Base-by-base conservation (phyloP, 2,113 vertebrate species). In the Syrrhaptes paradoxus region DNA sequence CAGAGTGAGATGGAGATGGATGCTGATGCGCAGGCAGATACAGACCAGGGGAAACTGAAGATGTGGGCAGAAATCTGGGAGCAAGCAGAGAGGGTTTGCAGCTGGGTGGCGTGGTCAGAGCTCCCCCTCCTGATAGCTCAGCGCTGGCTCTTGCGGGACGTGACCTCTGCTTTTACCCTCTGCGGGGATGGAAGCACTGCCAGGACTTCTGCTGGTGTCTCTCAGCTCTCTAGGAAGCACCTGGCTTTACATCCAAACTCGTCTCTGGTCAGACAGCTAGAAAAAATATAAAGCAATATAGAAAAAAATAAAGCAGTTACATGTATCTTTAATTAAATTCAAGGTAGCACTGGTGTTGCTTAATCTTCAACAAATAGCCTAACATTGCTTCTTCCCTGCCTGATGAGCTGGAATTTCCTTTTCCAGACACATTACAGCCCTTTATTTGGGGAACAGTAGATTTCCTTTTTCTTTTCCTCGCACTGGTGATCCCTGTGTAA, bases 81-180 rank as follows among this genome's bases (percentile, higher is more conserved):
- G 31, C 13, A 5, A 11, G 71, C 5, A 2, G 63, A 15, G 66
- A 26, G 62, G 2, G 18, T 13, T 73, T 16, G 32, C 43, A 17
- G 88, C 34, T 32, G 79, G 46, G 38, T 13, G 46, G 46, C 6
- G 31, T 74, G 90, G 26, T 52, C 85, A 25, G 93, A 90, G 96
- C 95, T 96, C 90, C 96, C 87, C n/a, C 95, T 96, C 75, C 87
- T 81, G 95, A 95, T 75, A 19, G 59, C 20, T 75, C 72, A 54
- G 48, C 70, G 32, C 38, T 0, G 0, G 25, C 57, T 66, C 38
- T 85, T 38, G 6, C 0, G 0, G 48, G 59, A 55, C 1, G 4
- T 15, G 21, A 62, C 76, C 79, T 79, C 5, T 0, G 2, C 26
- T 84, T 55, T 38, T n/a, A 7, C 7, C 13, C 26, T 21, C 51